These are phyloP conservation scores for Palaemon carinicauda DNA, from an alignment of 1,140 invertebrate genomes.

Conservation along the genomic window DNA sequence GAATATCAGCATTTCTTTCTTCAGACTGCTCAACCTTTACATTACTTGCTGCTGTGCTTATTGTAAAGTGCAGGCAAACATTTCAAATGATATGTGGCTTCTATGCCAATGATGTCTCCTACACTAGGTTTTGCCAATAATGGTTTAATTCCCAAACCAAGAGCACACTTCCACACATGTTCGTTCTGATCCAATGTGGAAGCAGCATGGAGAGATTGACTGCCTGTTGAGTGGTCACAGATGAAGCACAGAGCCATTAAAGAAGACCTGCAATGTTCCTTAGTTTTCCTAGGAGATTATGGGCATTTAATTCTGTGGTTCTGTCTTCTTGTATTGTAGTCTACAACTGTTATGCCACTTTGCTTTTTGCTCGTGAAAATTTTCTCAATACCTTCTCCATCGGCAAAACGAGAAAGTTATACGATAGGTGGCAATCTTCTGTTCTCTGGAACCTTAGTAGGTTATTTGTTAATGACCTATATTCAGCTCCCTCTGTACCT, in stretches of 20 bases:
- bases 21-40: neutral
- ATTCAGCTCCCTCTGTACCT: too few species aligned
- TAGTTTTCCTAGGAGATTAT: neutral
- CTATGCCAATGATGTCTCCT: neutral
- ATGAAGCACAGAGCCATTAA: neutral
- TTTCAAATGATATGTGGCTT: neutral
- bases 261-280: neutral
- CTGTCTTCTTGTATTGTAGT: neutral
- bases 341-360: neutral
- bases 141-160: neutral
- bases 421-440: too few species aligned
- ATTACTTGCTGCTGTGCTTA: too few species aligned
- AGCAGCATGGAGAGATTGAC: neutral
- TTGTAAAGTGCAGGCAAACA: neutral
- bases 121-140: neutral
- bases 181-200: neutral
- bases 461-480: neutral
- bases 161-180: neutral
- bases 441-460: too few species aligned
- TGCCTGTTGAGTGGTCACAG: neutral
- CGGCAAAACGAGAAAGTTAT: too few species aligned
- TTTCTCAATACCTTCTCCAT: neutral
- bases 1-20: neutral
- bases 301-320: neutral
- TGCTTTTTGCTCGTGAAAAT: neutral